Evolutionary conservation across 1,140 invertebrate genomes (phyloP).

Genomic region (Branchinecta lindahli): DNA sequence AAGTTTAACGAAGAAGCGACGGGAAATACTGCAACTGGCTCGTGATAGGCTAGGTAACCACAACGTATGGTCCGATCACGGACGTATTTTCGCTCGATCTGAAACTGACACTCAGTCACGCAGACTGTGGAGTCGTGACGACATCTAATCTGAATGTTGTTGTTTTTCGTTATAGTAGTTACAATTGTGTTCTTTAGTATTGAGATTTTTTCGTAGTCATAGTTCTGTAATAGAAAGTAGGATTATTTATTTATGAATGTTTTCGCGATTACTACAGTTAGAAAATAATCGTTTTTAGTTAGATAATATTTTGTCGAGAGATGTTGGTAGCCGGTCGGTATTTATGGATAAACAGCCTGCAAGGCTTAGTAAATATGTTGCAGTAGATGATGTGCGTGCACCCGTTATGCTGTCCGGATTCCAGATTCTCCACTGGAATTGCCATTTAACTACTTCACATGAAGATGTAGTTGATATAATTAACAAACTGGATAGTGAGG

Average conservation of each 20-base stretch:
- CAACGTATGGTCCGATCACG: neutral
- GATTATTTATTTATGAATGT: neutral
- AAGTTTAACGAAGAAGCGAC: constrained; percentile 3
- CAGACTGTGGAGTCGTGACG: neutral
- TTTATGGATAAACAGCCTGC: neutral
- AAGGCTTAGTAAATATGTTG: neutral
- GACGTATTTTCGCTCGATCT: neutral
- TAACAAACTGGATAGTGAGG: neutral
- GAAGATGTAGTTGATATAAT: constrained; percentile 9
- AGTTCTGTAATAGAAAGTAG: neutral
- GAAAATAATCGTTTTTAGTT: constrained; percentile 2
- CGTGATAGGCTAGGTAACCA: neutral
- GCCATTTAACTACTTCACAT: constrained; percentile 8
- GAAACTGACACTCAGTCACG: neutral
- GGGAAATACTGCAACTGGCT: neutral
- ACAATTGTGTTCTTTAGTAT: neutral
- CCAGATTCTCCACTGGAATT: constrained; percentile 5
- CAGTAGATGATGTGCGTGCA: constrained; percentile 5
- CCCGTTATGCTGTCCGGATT: constrained; percentile 4
- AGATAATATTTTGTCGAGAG: neutral
- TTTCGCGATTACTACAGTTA: neutral
- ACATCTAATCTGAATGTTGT: neutral
- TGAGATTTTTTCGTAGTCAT: neutral
- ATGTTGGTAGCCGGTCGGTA: neutral
- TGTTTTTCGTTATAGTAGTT: neutral